phyloP scores from a whole-genome alignment of 2,113 vertebrate genomes.

The Podocnemis expansa region DNA sequence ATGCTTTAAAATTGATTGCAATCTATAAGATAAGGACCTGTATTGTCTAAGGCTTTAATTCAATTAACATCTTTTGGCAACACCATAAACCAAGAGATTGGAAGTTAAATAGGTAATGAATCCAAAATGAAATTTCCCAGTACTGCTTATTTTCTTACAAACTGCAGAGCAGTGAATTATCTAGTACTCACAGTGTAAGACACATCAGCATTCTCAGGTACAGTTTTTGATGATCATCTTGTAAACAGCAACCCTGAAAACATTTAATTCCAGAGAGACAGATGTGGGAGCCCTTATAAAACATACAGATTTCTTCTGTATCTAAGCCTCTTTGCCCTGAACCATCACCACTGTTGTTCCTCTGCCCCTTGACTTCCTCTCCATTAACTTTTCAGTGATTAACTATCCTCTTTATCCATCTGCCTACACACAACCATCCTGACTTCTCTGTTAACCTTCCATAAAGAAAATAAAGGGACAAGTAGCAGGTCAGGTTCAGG shows the following conservation, averaged over 20 bases:
- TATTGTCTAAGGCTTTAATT: background rate
- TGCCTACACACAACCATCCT: background rate
- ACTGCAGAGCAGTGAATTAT: background rate
- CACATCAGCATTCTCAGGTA: background rate
- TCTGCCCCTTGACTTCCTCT: background rate
- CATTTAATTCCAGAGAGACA: background rate
- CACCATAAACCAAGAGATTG: background rate
- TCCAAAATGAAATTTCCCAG: background rate
- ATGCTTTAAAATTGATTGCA: background rate
- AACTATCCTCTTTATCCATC: background rate
- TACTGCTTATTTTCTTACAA: background rate
- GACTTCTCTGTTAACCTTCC: background rate
- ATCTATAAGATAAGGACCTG: background rate
- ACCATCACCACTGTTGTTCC: background rate
- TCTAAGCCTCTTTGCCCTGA: background rate
- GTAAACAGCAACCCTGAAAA: background rate
- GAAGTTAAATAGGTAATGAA: slow-evolving; percentile 10
- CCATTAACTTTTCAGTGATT: background rate
- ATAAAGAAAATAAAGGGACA: background rate
- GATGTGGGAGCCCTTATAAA: background rate
- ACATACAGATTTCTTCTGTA: background rate
- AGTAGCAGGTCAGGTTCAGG: background rate
- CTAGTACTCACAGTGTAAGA: background rate
- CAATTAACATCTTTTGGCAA: background rate
- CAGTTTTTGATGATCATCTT: background rate